A percentile compares a stretch with the other conserved stretches of the same genome.
Conservation (phyloP, 2,113 vertebrate species). For the Orycteropus afer region DNA sequence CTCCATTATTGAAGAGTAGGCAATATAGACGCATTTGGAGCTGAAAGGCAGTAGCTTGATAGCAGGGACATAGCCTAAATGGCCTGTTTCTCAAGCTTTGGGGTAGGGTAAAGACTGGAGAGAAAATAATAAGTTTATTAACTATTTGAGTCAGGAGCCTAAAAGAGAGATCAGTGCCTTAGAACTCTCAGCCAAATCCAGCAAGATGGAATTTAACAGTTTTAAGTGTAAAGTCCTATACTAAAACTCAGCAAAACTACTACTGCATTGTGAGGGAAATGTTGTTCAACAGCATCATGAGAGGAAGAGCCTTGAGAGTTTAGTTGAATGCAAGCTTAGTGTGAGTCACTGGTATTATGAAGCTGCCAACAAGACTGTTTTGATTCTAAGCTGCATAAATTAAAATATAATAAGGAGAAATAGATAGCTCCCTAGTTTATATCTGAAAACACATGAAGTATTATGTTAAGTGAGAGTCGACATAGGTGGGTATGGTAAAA, state of each 20-base stretch:
- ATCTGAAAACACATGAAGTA: background rate
- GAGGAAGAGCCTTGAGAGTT: constrained; percentile 24
- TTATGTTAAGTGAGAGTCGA: background rate
- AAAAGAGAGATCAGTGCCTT: background rate
- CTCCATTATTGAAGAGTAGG: background rate
- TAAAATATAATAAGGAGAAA: constrained; percentile 31
- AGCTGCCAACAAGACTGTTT: constrained; percentile 4
- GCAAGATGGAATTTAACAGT: constrained; percentile 2
- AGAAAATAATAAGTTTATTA: background rate
- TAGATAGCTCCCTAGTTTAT: background rate
- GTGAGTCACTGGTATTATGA: constrained; percentile 45
- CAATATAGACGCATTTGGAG: background rate
- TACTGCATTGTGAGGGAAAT: constrained; percentile 18
- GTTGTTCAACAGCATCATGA: background rate
- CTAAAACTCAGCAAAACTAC: constrained; percentile 12
- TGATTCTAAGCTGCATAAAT: background rate
- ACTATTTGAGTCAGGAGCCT: background rate
- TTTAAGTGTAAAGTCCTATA: constrained; percentile 36
- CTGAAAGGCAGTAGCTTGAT: background rate
- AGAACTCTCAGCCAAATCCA: background rate
- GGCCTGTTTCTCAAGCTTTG: background rate
- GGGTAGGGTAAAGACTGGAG: background rate
- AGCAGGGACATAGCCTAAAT: too few species aligned
- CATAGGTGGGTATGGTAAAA: background rate
- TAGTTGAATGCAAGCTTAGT: background rate